Evolutionary conservation across 2,113 vertebrate genomes (phyloP).

Genomic region (Ciconia stormi): DNA sequence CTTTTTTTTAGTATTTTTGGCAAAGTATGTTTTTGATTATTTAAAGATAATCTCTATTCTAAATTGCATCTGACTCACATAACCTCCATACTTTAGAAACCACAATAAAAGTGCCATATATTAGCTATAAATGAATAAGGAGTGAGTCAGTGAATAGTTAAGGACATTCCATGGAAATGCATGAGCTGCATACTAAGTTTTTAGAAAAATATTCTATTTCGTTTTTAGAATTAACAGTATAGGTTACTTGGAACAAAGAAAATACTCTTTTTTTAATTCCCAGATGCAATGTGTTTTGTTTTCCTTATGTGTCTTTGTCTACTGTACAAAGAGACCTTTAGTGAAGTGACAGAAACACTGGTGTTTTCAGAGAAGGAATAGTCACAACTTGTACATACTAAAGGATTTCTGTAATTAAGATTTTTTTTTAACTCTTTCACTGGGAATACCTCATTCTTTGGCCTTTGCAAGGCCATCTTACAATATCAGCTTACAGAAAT

Average conservation of each 20-base stretch:
- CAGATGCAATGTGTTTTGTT: constrained; percentile 40
- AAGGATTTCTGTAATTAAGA: background rate
- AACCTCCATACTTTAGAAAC: constrained; percentile 69
- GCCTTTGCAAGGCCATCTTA: background rate
- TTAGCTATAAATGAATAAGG: constrained; percentile 68
- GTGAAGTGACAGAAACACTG: background rate
- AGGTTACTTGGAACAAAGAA: constrained; percentile 28
- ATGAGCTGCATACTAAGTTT: constrained; percentile 34
- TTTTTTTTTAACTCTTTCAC: background rate
- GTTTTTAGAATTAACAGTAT: constrained; percentile 50
- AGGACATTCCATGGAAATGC: constrained; percentile 54
- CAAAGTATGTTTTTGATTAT: constrained; percentile 69
- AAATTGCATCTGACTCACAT: constrained; percentile 68
- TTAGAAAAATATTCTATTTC: constrained; percentile 37
- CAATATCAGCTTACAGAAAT: background rate
- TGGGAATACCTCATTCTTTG: background rate
- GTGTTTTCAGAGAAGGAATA: constrained; percentile 24
- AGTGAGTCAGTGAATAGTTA: constrained; percentile 71
- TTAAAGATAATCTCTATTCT: constrained; percentile 73
- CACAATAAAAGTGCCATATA: constrained; percentile 73
- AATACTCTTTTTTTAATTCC: constrained; percentile 6
- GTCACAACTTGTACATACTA: background rate
- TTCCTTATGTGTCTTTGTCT: constrained; percentile 19
- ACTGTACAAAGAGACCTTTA: background rate
- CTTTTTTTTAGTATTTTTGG: constrained; percentile 56